Evolutionary conservation across 2,113 vertebrate species (phyloP).

Genomic region (Petrocephalus zakoni): DNA sequence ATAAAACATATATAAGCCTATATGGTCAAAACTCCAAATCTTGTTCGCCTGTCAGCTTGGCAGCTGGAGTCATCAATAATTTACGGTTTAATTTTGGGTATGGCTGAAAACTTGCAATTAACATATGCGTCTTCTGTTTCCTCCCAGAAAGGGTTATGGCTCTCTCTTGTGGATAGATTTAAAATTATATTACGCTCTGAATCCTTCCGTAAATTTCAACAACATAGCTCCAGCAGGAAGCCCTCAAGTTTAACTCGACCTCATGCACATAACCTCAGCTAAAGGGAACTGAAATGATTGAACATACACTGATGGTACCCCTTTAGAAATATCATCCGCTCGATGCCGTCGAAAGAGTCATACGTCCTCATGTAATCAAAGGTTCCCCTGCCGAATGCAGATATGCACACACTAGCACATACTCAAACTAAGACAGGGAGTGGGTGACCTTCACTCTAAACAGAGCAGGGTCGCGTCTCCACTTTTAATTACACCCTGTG

Average conservation of each 20-base stretch:
- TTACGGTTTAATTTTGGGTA: background rate
- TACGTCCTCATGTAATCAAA: background rate
- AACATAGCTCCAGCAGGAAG: conserved; percentile 31
- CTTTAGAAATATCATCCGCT: background rate
- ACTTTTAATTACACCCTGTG: conserved; percentile 21
- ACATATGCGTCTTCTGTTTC: background rate
- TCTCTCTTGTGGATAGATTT: conserved; percentile 23
- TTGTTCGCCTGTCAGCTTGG: background rate
- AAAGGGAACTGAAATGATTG: background rate
- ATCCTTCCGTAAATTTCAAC: background rate
- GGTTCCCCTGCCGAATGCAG: background rate
- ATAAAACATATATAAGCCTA: background rate
- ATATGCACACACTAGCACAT: background rate
- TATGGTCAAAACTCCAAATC: background rate
- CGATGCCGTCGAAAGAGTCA: background rate
- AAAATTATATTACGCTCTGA: background rate
- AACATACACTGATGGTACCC: background rate
- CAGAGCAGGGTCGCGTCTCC: background rate
- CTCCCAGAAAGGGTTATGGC: conserved; percentile 17
- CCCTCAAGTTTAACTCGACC: background rate
- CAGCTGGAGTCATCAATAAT: background rate
- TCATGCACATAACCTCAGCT: background rate
- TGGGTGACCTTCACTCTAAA: conserved; percentile 9
- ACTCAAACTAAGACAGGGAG: background rate
- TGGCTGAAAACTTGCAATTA: background rate